Evolutionary conservation across 2,113 vertebrate species (phyloP), one percentile per base, ranked within the genome.

Genomic region (Notothenia rossii): DNA sequence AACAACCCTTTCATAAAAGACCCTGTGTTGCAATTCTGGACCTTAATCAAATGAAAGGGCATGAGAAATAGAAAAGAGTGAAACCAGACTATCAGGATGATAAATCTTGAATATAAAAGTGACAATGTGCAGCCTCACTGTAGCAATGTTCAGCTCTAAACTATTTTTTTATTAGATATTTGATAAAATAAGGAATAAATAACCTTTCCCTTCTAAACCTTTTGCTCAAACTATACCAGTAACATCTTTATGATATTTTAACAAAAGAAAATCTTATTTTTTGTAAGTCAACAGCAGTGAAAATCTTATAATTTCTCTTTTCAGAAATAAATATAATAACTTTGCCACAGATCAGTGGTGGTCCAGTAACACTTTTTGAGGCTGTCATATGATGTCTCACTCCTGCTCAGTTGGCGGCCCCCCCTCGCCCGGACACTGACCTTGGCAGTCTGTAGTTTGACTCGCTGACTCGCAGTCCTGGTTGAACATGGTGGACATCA

Each of bases 401-500:
- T 81, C 59, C 73, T 10, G 56, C 75, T 82, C 62, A 15, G 49
- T 9, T 65, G 74, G 40, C 59, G 20, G 3, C 22, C 48, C 85
- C 56, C 50, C 54, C 25, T 3, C 25, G 71, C 66, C 81, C 65
- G 17, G 14, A 56, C 46, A 10, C 46, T 77, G 76, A 87, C 86
- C 82, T 75, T 77, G 80, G 64, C 83, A 36, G 70, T 12, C 0
- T 55, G 72, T 63, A 7, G 55, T 65, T 77, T 90, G 45, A 3
- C 60, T 7, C 36, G 36, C 0, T 40, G 36, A 40, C 71, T 64
- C 53, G 50, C 59, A 20, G n/a, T 29, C 8, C 18, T 66, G 74
- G 87, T 86, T 83, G 84, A 86, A 75, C 77, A 83, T 73, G 45
- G 59, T n/a, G 68, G 50, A 25, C 83, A 59, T 63, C 56, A 3